Percentiles rank a stretch among this genome's conserved stretches.
These are phyloP conservation scores for Leguminivora glycinivorella DNA, from an alignment of 1,140 invertebrate species.

Conservation along the genomic window DNA sequence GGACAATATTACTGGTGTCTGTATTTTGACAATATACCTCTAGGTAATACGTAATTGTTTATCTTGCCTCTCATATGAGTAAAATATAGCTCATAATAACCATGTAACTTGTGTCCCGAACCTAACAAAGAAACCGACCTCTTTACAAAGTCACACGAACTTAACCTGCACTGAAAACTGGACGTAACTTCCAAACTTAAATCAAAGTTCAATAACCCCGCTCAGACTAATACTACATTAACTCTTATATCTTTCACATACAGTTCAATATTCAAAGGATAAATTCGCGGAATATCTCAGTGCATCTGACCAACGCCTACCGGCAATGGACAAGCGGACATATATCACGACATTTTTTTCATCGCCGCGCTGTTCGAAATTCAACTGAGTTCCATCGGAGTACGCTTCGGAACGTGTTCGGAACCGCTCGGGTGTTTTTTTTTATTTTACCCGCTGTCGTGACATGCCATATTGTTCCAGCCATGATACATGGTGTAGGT, in stretches of 20 bases:
- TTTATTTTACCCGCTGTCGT: slow-evolving; percentile 61
- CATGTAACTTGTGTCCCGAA: neutral
- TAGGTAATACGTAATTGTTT: too few relatives aligned
- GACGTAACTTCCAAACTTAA: neutral
- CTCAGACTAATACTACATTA: slow-evolving; percentile 28
- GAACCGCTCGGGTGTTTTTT: slow-evolving; percentile 32
- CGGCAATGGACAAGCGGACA: slow-evolving; percentile 63
- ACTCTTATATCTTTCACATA: slow-evolving; percentile 47
- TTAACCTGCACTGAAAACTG: slow-evolving; percentile 18
- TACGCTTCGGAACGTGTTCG: slow-evolving; percentile 37
- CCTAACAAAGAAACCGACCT: neutral
- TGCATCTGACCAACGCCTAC: slow-evolving; percentile 68
- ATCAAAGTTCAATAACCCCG: slow-evolving; percentile 35
- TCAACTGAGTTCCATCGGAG: slow-evolving; percentile 35
- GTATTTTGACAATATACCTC: too few relatives aligned
- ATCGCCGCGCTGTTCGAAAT: slow-evolving; percentile 36
- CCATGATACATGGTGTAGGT: slow-evolving; percentile 62
- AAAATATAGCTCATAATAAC: neutral
- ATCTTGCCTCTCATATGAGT: too few relatives aligned
- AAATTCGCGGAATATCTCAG: slow-evolving; percentile 45
- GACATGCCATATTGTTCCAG: slow-evolving; percentile 72
- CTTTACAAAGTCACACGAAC: neutral
- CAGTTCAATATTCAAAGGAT: slow-evolving; percentile 51
- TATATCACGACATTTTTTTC: slow-evolving; percentile 65
- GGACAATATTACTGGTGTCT: neutral